Conservation (phyloP, 2,113 vertebrate species). For the Chlorodrepanis virens region DNA sequence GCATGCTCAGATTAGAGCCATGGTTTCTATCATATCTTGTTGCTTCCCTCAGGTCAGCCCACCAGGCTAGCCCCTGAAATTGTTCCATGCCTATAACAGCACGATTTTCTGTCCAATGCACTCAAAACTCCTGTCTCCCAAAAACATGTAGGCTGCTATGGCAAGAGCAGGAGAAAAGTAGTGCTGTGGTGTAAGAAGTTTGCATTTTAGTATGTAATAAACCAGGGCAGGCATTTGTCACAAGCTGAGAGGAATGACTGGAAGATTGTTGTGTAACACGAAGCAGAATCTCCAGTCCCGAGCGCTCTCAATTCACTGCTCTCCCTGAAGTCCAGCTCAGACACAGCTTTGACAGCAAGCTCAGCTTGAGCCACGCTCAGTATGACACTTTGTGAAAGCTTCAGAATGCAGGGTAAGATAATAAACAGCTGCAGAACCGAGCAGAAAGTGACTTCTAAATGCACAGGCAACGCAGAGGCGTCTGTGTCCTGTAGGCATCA, state of each 20-base stretch:
- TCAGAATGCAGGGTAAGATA: not conserved
- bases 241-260: not conserved
- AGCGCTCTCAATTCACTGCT: not conserved
- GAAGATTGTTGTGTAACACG: not conserved
- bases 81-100: not conserved
- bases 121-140: not conserved
- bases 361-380: accelerated
- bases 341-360: not conserved
- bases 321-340: not conserved
- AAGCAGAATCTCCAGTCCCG: not conserved
- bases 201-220: not conserved
- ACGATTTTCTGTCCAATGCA: not conserved
- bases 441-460: not conserved
- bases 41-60: not conserved
- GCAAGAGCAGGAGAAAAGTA: not conserved
- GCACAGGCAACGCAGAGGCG: not conserved
- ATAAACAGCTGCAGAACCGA: not conserved
- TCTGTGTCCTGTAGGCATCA: not conserved
- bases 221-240: not conserved
- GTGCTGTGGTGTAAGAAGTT: not conserved
- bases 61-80: not conserved
- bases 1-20: not conserved
- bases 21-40: not conserved
- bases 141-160: no score
- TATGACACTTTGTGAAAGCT: not conserved